phyloP scores from a whole-genome alignment of 2,797 vertebrate genomes.

The Pseudochaenichthys georgianus region DNA sequence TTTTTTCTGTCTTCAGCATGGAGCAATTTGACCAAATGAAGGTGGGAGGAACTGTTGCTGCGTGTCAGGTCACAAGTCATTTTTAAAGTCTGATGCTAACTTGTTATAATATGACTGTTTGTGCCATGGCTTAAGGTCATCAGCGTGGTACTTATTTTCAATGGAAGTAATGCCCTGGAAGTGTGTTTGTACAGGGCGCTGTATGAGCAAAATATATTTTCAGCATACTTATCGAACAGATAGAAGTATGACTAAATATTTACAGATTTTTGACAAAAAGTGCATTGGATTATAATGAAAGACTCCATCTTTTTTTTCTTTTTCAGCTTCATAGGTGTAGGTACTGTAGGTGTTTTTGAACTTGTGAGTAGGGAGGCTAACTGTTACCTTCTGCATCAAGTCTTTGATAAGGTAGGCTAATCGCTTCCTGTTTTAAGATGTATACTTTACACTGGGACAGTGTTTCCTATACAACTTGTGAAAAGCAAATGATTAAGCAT shows the following conservation, averaged over 20 bases:
- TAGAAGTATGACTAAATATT: too few species aligned
- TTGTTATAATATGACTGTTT: neutral
- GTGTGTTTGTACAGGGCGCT: neutral
- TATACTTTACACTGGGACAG: neutral
- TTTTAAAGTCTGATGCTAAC: neutral
- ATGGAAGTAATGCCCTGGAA: neutral
- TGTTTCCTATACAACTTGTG: neutral
- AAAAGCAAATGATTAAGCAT: neutral
- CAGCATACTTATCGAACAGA: too few species aligned
- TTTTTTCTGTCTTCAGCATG: neutral
- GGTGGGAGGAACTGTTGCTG: neutral
- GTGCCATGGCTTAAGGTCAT: neutral
- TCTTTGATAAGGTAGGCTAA: constrained; percentile 7
- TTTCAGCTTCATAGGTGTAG: too few species aligned
- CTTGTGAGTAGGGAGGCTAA: neutral
- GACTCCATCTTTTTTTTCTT: too few species aligned
- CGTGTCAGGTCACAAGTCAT: neutral
- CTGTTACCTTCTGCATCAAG: neutral
- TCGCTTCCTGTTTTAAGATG: too few species aligned
- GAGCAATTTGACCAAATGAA: neutral
- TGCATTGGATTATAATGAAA: too few species aligned
- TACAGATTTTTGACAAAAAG: too few species aligned
- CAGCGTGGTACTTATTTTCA: neutral
- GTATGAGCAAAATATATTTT: too few species aligned
- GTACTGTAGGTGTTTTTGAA: neutral